Evolutionary conservation across 2,797 vertebrate genomes (phyloP), one percentile per base, ranked within the genome.

Genomic region (Acrocephalus scirpaceus): DNA sequence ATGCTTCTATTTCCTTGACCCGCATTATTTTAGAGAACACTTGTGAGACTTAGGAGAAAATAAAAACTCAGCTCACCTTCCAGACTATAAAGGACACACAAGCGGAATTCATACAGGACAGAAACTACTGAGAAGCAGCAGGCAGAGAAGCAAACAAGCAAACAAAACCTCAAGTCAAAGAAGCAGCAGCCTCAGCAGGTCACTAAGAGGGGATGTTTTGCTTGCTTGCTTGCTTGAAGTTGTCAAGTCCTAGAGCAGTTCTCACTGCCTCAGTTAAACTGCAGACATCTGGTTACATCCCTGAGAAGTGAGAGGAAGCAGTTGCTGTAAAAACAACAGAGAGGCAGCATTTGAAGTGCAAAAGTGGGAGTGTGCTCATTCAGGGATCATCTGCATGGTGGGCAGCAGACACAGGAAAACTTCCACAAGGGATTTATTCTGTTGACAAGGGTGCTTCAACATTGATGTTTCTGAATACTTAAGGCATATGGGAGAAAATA

Each of bases 181-280:
- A 70, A 71, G 65, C 1, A 2, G 29, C 60, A 82, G 25, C 42
- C 79, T 76, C 73, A 91, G 78, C 82, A 70, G 71, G 65, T 44
- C 40, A 81, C 90, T 84, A 71, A 83, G 91, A 47, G 53, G 45
- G 69, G 34, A 79, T 4, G 22, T 54, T 84, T 96, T 86, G 25
- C 44, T 57, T 73, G 30, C 34, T 78, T 84, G 16, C 32, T 78
- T 82, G 15, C 77, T 92, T 94, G 88, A 88, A 71, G 74, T 71
- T 76, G 76, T 79, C 60, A 71, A 92, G 60, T 88, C 81, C 89
- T 74, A 44, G 48, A 90, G 84, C 75, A 95, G 86, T 73, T 93
- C 61, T 93, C 61, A 15, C 29, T 82, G 62, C 86, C 73, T 71
- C 86, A 95, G 71, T 94, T 95, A 96, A 93, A 91, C 67, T 74